Conservation (phyloP, 1,140 invertebrate genomes). For the Heterodera carotae region DNA sequence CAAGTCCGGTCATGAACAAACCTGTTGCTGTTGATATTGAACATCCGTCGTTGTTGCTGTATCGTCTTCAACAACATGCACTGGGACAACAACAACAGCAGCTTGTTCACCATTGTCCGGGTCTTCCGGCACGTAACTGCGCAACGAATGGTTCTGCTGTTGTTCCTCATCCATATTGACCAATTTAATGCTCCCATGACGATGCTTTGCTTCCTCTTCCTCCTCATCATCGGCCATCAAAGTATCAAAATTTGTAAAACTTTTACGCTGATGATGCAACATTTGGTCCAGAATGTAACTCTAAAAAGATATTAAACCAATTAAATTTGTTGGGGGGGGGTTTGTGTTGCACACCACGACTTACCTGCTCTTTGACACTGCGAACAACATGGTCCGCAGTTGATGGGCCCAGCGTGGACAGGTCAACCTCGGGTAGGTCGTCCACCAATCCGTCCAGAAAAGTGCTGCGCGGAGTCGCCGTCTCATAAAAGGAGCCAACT, state of each 20-base stretch:
- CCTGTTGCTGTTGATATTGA: neutral
- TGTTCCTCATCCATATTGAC: neutral
- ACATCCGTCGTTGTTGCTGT: neutral
- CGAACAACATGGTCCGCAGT: conserved; percentile 35
- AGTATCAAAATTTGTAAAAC: conserved; percentile 12
- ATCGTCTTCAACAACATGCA: neutral
- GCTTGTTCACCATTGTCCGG: neutral
- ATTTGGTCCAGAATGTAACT: conserved; percentile 40
- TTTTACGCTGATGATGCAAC: conserved; percentile 25
- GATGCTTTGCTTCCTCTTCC: conserved; percentile 1
- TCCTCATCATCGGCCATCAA: conserved; percentile 15
- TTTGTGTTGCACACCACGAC: neutral
- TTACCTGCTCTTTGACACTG: conserved; percentile 32
- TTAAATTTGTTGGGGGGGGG: too few species aligned
- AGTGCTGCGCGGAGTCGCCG: conserved; percentile 6
- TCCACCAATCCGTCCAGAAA: conserved; percentile 26
- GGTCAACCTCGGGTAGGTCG: conserved; percentile 37
- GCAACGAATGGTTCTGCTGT: neutral
- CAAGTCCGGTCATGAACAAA: too few species aligned
- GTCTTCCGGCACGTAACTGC: conserved; percentile 10
- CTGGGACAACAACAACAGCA: too few species aligned
- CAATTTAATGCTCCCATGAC: neutral
- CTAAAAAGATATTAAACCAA: conserved; percentile 12
- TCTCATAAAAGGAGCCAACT: conserved; percentile 32
- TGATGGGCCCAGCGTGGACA: conserved; percentile 22